Base-by-base conservation (phyloP, 2,797 vertebrate genomes). In the Rhinogobio ventralis region DNA sequence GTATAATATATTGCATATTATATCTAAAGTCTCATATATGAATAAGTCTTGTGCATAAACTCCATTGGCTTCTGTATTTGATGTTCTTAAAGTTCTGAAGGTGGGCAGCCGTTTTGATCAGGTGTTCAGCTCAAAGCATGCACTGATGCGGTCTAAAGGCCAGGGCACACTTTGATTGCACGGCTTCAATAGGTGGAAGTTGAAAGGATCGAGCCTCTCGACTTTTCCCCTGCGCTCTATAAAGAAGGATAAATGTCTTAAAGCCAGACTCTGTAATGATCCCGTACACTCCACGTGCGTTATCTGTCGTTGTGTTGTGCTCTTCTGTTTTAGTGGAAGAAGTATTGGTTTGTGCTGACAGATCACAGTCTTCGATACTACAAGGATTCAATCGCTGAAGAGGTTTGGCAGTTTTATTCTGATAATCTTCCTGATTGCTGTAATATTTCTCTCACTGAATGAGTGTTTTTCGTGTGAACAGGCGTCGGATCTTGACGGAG, bases 331-430 rank as follows among this genome's bases (percentile, higher is more conserved):
- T 25, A 96, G 96, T 96, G 96, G 95, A 96, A 95, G 91, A 96
- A 96, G 86, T 96, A 91, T 91, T 96, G 96, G 96, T 96, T 96
- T 89, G 96, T 96, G 82, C 85, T 96, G 90, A 96, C 96, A 0
- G 95, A 96, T 89, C 95, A 96, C 92, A 96, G 95, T 86, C 93
- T 96, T 51, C 92, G 95, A 88, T 96, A 95, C 91, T 96, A 96
- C 88, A 96, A 96, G 90, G 96, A 96, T 84, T 96, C 96, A 0
- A 95, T 96, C 19, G 95, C 95, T 76, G 96, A 96, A 81, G 96
- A 96, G 94, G 96, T 33, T 3, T 33, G 2, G 30, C 2, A 2
- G 30, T n/a, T n/a, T 9, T 49, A 13, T 17, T 76, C n/a, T n/a
- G n/a, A n/a, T 7, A 7, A 1, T 66, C 4, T 5, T 2, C 30